Evolutionary conservation across 2,888 invertebrate genomes (phyloP).

Genomic region (Strigamia crassipes): DNA sequence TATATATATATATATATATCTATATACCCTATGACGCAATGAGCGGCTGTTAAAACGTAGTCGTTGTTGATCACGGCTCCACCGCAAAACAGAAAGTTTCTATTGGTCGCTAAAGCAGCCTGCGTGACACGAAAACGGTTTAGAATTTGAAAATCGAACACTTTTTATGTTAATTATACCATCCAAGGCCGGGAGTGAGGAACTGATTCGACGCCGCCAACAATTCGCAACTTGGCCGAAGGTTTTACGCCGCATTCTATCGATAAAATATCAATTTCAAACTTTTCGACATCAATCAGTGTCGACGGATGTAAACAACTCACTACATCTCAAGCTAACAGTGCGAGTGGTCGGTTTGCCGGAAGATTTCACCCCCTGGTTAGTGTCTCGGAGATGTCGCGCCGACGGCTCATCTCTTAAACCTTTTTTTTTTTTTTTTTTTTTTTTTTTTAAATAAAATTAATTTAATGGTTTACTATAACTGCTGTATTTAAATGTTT

Average conservation of each 20-base stretch:
- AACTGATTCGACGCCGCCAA: conserved; percentile 69
- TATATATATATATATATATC: too few relatives aligned
- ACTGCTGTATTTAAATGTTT: too few relatives aligned
- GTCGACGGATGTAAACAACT: neutral
- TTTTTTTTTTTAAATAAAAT: too few relatives aligned
- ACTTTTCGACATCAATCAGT: neutral
- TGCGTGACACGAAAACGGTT: neutral
- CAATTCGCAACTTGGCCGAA: conserved; percentile 60
- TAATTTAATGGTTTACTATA: neutral
- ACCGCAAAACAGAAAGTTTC: conserved; percentile 71
- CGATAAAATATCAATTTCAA: neutral
- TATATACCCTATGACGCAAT: conserved; percentile 72
- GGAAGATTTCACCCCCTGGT: neutral
- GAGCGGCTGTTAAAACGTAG: conserved; percentile 78
- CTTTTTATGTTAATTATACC: conserved; percentile 57
- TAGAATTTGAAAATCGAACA: neutral
- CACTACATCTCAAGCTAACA: conserved; percentile 5
- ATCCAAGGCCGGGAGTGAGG: conserved; percentile 81
- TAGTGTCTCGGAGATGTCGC: neutral
- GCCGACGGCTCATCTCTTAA: neutral
- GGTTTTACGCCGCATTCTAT: neutral
- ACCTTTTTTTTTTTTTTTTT: neutral
- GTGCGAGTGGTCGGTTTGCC: neutral
- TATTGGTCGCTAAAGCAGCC: conserved; percentile 46
- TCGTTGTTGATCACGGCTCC: conserved; percentile 78